Base-by-base conservation (phyloP, 2,888 invertebrate species). In the Dolichopus griseipennis region DNA sequence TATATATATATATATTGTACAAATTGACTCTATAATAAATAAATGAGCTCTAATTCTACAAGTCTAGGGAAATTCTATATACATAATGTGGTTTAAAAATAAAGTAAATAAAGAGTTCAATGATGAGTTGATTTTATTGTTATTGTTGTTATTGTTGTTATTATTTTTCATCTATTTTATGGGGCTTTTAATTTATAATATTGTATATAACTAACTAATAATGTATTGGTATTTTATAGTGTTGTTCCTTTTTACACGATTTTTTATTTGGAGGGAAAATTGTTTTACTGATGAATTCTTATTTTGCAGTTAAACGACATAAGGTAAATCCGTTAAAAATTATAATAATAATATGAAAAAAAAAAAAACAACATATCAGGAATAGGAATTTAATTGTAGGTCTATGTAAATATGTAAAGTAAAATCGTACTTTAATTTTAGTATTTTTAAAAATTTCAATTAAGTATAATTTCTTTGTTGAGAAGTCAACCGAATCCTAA, bases 231-330 rank as follows among this genome's bases (percentile, higher is more conserved):
- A 18, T 9, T 43, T 43, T 43, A 10, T 12, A 52, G 4, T 41
- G 41, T 52, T 52, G 18, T 15, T 52, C n/a, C n/a, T n/a, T n/a
- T n/a, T n/a, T n/a, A 15, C 18, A 15, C 18, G 52, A 15, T 15
- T 52, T 52, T 52, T 52, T 18, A 52, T 52, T 52, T 52, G 52
- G 52, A 52, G 52, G 52, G 52, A 52, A 52, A 52, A 52, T 52
- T 52, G 9, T 52, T 52, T 12, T 52, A 5, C 8, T 12, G 3
- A 1, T 2, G 15, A 52, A 52, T 52, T 18, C 1, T n/a, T 12
- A 18, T 52, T 6, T 18, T n/a, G 18, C 15, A 15, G 27, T 27
- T 4, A 27, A 52, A 52, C 52, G 6, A 52, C 52, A 52, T 52
- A 52, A 52, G 52, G 52, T 52, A 15, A 52, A 52, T 52, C 52